Percentiles rank a stretch among this genome's conserved stretches.
These are phyloP conservation scores for Nycticorax nycticorax DNA, from an alignment of 2,113 vertebrate species.

Conservation along the genomic window DNA sequence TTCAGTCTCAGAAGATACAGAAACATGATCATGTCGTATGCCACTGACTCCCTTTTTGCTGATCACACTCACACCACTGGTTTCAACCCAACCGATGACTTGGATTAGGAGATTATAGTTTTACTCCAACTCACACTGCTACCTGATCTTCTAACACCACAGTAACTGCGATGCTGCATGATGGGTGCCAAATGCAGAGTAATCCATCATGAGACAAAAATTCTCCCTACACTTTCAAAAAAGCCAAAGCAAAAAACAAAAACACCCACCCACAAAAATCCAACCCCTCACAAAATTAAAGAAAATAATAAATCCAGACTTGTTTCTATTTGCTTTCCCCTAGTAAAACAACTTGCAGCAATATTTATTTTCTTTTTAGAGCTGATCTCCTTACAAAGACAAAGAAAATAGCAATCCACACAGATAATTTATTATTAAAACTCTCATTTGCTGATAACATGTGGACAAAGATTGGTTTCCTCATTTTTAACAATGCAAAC, in stretches of 20 bases:
- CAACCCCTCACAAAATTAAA: background rate
- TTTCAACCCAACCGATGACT: background rate
- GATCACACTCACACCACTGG: background rate
- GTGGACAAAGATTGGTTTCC: background rate
- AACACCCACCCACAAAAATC: background rate
- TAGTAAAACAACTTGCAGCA: background rate
- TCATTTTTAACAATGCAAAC: conserved; percentile 2
- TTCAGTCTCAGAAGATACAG: background rate
- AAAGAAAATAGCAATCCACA: background rate
- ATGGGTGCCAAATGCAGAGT: background rate
- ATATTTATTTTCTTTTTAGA: background rate
- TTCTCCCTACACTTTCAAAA: background rate
- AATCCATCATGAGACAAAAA: background rate
- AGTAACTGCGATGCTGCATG: background rate
- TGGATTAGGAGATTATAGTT: background rate
- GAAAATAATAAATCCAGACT: background rate
- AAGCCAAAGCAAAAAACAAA: background rate
- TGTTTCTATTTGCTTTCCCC: background rate
- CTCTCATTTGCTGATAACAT: background rate
- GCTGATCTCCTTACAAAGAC: background rate
- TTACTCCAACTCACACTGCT: background rate
- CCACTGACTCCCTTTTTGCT: background rate
- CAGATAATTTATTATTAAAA: conserved; percentile 32
- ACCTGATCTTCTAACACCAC: background rate
- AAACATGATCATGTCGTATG: background rate